These are phyloP conservation scores for Holotrichia oblita DNA, from an alignment of 1,140 invertebrate genomes.

Conservation along the genomic window DNA sequence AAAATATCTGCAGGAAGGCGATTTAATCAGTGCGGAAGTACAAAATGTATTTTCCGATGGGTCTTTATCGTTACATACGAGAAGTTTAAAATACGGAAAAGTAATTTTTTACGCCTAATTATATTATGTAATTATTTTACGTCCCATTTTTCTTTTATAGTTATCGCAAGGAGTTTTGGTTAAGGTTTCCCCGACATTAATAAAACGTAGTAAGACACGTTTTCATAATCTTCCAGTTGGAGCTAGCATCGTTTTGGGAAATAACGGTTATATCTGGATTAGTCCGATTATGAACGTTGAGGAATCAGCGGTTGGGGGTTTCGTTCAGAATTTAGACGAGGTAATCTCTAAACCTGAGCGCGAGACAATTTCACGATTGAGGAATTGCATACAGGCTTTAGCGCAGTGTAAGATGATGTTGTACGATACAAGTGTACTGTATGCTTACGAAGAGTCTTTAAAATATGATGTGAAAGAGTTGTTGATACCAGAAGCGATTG, in stretches of 20 bases:
- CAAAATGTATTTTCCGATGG: constrained; percentile 93
- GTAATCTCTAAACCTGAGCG: constrained; percentile 76
- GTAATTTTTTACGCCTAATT: constrained; percentile 66
- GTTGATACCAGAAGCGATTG: constrained; percentile 81
- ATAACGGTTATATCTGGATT: constrained; percentile 98
- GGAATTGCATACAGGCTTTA: constrained; percentile 90
- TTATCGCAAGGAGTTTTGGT: constrained; percentile 88
- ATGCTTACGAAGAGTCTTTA: constrained; percentile 89
- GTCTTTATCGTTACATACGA: constrained; percentile 90
- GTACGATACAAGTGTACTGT: constrained; percentile 91
- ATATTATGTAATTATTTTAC: not conserved
- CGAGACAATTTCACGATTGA: constrained; percentile 84
- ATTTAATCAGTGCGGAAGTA: constrained; percentile 97
- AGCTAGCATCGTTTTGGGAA: constrained; percentile 91
- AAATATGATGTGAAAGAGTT: constrained; percentile 85
- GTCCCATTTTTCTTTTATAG: constrained; percentile 56
- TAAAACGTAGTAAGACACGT: constrained; percentile 95
- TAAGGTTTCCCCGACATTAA: constrained; percentile 91
- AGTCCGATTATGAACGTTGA: constrained; percentile 73
- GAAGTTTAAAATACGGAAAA: constrained; percentile 98
- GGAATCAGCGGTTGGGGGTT: constrained; percentile 79
- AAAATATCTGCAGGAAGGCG: constrained; percentile 93
- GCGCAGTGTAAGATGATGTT: constrained; percentile 87
- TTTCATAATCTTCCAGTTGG: constrained; percentile 94
- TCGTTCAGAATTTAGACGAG: constrained; percentile 81